Percentiles rank a stretch among this genome's conserved stretches.
These are phyloP conservation scores for Cynopterus brachyotis DNA, from an alignment of 2,113 vertebrate genomes.

Conservation along the genomic window DNA sequence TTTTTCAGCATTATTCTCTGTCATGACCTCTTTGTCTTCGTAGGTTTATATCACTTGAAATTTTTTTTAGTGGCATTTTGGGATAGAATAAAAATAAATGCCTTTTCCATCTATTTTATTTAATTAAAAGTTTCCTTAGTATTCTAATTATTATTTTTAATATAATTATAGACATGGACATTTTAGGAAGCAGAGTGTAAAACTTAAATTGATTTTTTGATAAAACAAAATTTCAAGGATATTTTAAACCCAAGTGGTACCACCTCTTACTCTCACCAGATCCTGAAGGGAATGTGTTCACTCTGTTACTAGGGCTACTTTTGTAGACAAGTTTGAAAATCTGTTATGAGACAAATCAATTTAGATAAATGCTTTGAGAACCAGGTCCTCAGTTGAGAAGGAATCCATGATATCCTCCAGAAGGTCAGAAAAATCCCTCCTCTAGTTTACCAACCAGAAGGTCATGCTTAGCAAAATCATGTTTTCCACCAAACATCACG, in stretches of 20 bases:
- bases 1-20: not conserved
- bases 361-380: not conserved
- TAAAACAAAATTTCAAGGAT: not conserved
- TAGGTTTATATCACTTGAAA: not conserved
- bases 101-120: not conserved
- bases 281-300: not conserved
- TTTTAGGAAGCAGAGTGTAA: not conserved
- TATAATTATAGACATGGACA: not conserved
- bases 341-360: not conserved
- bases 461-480: not conserved
- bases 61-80: not conserved
- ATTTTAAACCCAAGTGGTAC: not conserved
- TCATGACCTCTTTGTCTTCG: not conserved
- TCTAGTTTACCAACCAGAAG: not conserved
- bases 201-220: not conserved
- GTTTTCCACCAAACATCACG: not conserved
- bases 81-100: not conserved
- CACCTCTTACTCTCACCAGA: not conserved
- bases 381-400: not conserved
- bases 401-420: not conserved
- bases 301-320: not conserved
- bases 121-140: not conserved
- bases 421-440: not conserved
- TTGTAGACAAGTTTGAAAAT: not conserved
- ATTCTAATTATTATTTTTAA: constrained; percentile 20